These are phyloP conservation scores for Nephila pilipes DNA, from an alignment of 1,140 invertebrate genomes.

Conservation along the genomic window DNA sequence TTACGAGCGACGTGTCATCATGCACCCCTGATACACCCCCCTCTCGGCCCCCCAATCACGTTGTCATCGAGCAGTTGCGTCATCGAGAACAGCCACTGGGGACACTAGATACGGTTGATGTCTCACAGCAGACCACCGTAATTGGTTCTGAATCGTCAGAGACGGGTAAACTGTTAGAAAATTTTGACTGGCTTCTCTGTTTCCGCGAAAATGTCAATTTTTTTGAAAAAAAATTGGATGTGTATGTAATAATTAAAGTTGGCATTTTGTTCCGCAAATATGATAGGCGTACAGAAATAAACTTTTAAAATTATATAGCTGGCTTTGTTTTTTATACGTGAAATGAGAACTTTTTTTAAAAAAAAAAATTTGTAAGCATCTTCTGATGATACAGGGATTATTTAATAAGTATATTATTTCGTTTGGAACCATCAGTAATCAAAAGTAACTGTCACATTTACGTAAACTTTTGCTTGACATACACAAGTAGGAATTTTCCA, in stretches of 20 bases:
- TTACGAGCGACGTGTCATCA: conserved; percentile 63
- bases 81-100: conserved; percentile 46
- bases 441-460: no score
- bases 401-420: no score
- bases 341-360: no score
- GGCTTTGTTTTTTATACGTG: no score
- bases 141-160: conserved; percentile 57
- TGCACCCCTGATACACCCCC: conserved; percentile 1
- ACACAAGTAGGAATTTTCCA: no score
- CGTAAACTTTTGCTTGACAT: no score
- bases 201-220: background rate
- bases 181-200: background rate
- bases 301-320: background rate
- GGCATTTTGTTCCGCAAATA: background rate
- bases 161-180: conserved; percentile 46
- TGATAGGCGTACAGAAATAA: background rate
- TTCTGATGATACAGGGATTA: no score
- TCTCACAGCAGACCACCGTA: conserved; percentile 56
- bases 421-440: no score
- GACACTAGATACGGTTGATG: conserved; percentile 64
- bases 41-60: background rate
- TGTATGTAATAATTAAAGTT: conserved; percentile 5
- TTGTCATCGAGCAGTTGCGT: conserved; percentile 63
- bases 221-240: background rate
- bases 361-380: no score